Base-by-base conservation (phyloP, 2,113 vertebrate species). In the Vulpes lagopus region DNA sequence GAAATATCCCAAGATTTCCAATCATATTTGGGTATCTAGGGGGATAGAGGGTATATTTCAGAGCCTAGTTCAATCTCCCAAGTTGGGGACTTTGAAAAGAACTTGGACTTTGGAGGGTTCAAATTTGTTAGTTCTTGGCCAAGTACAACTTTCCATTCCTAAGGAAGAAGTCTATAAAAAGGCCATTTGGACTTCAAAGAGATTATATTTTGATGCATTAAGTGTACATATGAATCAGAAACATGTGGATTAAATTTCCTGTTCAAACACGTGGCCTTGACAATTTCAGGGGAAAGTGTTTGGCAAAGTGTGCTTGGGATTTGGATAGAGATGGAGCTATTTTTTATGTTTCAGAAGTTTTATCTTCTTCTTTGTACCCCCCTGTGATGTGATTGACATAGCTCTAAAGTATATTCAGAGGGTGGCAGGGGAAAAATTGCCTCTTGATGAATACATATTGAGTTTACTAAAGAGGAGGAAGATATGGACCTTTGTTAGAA, bases 171-270 rank as follows among this genome's bases (percentile, higher is more conserved):
- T 89, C 96, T 97, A 97, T 98, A 98, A 98, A 98, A 97, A 96
- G 94, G 93, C 97, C 94, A 98, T 97, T 98, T 98, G 97, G 95
- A 98, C 97, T 97, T 98, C 97, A 98, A 98, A 98, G 98, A 93
- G 93, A 97, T 98, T 91, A 96, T 98, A 96, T 97, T 98, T 98
- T 97, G 98, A 97, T 98, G 97, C 93, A 91, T 98, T 97, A 97
- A 98, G 94, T 96, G 25, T 98, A 97, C 89, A 94, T 98, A 97
- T 96, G 97, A 97, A 98, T 95, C 95, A 98, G 97, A 96, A 98
- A 98, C 98, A 98, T 98, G 97, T 98, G 98, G 94, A 98, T 98
- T 98, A 98, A 96, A 98, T 98, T 98, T 98, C 97, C 97, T 79
- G 27, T 97, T 97, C 32, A 67, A 96, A 98, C 89, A 98, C 69